These are phyloP conservation scores for Rhinolophus ferrumequinum DNA, from an alignment of 2,113 vertebrate species.

Conservation along the genomic window DNA sequence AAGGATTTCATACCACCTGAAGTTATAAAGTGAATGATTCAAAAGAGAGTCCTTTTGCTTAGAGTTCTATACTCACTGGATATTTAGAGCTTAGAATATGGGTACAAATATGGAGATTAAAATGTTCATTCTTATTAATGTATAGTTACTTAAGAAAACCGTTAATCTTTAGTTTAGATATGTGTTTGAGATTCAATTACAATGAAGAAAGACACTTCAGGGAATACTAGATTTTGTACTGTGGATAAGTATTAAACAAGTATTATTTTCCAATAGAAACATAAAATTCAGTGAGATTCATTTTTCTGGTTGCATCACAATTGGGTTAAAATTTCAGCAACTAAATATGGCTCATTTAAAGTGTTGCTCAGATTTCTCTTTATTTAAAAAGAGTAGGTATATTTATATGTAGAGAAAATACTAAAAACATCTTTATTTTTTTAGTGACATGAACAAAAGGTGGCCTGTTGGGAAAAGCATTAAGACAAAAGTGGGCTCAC, in stretches of 20 bases:
- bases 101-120: not conserved
- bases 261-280: not conserved
- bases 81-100: slow-evolving; percentile 8
- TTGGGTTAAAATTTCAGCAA: not conserved
- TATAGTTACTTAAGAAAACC: not conserved
- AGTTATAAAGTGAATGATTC: not conserved
- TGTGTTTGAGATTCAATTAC: not conserved
- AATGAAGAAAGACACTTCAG: slow-evolving; percentile 30
- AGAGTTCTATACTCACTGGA: not conserved
- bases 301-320: not conserved
- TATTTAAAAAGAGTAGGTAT: not conserved
- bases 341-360: not conserved
- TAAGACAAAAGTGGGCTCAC: not conserved
- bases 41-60: not conserved
- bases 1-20: not conserved
- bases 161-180: not conserved
- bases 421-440: not conserved
- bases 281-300: not conserved
- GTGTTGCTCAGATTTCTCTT: slow-evolving; percentile 11
- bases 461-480: not conserved
- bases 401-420: not conserved
- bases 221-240: not conserved
- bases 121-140: slow-evolving; percentile 5
- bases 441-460: slow-evolving; percentile 38
- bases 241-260: not conserved